phyloP scores from a whole-genome alignment of 2,113 vertebrate species.

The Cyprinodon variegatus region DNA sequence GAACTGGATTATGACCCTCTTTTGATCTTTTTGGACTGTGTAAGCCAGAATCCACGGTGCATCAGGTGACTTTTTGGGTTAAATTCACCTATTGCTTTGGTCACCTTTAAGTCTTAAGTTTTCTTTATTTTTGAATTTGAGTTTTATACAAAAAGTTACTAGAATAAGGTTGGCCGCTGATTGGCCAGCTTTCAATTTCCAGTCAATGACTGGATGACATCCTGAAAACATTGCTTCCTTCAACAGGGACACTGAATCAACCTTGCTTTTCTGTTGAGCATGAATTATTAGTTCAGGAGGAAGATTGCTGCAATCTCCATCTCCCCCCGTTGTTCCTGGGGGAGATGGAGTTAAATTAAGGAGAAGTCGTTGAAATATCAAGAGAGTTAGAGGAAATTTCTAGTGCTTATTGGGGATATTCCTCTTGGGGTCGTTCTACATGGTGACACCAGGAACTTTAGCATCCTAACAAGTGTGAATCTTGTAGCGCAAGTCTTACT shows the following conservation, averaged over 20 bases:
- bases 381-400: constrained; percentile 68
- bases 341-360: constrained; percentile 57
- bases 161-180: too few species aligned
- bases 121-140: too few species aligned
- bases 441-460: constrained; percentile 27
- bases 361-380: constrained; percentile 70
- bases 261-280: not conserved
- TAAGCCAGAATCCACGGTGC: too few species aligned
- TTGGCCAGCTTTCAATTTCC: not conserved
- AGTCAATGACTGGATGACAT: not conserved
- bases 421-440: constrained; percentile 38
- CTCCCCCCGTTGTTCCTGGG: constrained; percentile 33
- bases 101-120: too few species aligned
- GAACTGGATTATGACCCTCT: too few species aligned
- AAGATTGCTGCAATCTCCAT: constrained; percentile 24
- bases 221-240: constrained; percentile 1
- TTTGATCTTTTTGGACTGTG: too few species aligned
- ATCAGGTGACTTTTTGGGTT: too few species aligned
- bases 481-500: constrained; percentile 32
- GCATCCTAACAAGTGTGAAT: constrained; percentile 14
- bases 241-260: not conserved
- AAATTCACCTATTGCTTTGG: too few species aligned
- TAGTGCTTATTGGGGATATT: constrained; percentile 66
- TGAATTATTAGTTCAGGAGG: constrained; percentile 22
- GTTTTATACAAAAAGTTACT: too few species aligned